Conservation (phyloP, 2,113 vertebrate species). For the Aphelocoma coerulescens region DNA sequence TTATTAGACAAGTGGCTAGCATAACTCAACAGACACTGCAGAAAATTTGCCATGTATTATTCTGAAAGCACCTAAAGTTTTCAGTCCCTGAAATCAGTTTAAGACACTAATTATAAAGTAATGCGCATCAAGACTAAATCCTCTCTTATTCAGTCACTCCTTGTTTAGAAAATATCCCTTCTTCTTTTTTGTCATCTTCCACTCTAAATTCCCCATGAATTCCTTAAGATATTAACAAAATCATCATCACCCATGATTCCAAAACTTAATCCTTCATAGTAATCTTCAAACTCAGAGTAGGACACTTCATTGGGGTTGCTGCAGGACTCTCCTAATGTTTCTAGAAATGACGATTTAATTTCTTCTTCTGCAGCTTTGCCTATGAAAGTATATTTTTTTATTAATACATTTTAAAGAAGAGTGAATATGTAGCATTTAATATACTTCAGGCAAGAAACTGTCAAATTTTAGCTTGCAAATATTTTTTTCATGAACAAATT, state of each 20-base stretch:
- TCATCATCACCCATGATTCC: slow-evolving; percentile 71
- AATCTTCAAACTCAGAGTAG: slow-evolving; percentile 83
- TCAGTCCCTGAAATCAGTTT: background rate
- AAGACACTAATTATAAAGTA: background rate
- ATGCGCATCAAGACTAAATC: background rate
- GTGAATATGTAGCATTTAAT: background rate
- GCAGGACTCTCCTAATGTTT: slow-evolving; percentile 70
- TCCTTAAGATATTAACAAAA: slow-evolving; percentile 74
- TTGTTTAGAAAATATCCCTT: background rate
- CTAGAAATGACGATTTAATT: slow-evolving; percentile 72
- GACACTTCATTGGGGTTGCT: slow-evolving; percentile 69
- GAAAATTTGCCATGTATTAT: background rate
- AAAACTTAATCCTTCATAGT: slow-evolving; percentile 82
- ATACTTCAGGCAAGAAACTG: background rate
- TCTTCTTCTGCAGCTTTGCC: slow-evolving; percentile 74
- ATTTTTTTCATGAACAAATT: background rate
- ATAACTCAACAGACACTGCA: background rate
- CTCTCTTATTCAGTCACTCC: background rate
- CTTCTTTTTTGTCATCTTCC: background rate
- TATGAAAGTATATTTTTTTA: slow-evolving; percentile 41
- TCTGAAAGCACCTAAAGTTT: background rate
- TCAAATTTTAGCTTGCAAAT: background rate
- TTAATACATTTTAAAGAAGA: background rate
- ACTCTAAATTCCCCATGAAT: slow-evolving; percentile 77
- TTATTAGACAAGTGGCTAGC: background rate